Base-by-base conservation (phyloP, 2,113 vertebrate genomes). In the Rhinolophus sinicus region DNA sequence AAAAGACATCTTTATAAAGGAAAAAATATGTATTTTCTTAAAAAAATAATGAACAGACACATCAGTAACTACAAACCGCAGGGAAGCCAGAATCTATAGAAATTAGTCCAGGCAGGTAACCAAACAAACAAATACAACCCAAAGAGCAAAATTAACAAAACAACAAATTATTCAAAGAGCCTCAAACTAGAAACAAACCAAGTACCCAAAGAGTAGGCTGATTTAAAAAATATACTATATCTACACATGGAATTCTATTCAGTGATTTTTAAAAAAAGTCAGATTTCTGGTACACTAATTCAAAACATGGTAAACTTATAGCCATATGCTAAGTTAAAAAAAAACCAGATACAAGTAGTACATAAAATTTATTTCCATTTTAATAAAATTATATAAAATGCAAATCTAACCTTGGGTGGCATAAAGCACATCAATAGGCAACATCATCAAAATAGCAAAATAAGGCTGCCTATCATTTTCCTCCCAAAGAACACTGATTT, bases 321-420 rank as follows among this genome's bases (percentile, higher is more conserved):
- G 16, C 64, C 81, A 54, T 58, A 56, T 21, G 38, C 24, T 87
- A 81, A 95, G 26, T 14, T 16, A 18, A 54, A 54, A 52, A 40
- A 73, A 69, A 54, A 88, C 65, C 47, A 75, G 12, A 60, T 9
- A 96, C 33, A 70, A 50, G 28, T 3, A 84, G 13, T 13, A 72
- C 50, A 76, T 40, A 70, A 47, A 90, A n/a, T 93, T 83, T 60
- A 84, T 83, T 54, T 92, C 40, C 52, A 81, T 56, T 92, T 65
- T 87, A 64, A 50, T 64, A 73, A 80, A 60, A 52, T 64, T 13
- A 65, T 22, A 72, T 35, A 65, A 78, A 90, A 72, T 18, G 78
- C 9, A 50, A 91, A 91, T 28, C 88, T 76, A 88, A 67, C 6
- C 21, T 58, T 75, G 62, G 2, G 33, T 76, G 50, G 15, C 70